A percentile compares a stretch with the other conserved stretches of the same genome.
These are phyloP conservation scores for Sterna hirundo DNA, from an alignment of 2,113 vertebrate species.

Conservation along the genomic window DNA sequence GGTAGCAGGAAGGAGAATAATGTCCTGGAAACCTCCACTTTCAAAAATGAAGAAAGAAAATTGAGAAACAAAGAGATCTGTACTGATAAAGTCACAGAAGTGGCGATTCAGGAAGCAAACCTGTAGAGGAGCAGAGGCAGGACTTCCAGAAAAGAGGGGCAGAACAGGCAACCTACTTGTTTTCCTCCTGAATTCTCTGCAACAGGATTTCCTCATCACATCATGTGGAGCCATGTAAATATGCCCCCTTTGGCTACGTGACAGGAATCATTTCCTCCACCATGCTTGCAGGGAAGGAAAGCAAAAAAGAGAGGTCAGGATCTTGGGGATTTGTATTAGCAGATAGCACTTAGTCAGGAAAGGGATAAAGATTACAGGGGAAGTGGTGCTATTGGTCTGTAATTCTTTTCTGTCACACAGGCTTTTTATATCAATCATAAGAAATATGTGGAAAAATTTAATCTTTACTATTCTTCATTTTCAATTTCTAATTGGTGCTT, in stretches of 20 bases:
- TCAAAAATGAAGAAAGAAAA: slow-evolving; percentile 9
- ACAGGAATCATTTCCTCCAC: slow-evolving; percentile 69
- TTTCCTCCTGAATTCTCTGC: slow-evolving; percentile 43
- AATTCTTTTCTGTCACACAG: slow-evolving; percentile 11
- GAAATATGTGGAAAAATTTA: neutral
- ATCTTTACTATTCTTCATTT: neutral
- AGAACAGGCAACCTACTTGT: slow-evolving; percentile 1
- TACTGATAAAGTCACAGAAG: neutral
- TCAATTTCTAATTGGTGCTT: neutral
- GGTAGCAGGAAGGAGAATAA: neutral
- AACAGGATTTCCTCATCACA: slow-evolving; percentile 72
- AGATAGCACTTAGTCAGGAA: slow-evolving; percentile 45
- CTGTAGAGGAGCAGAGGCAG: neutral
- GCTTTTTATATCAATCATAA: neutral
- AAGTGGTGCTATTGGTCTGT: neutral
- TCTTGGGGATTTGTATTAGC: slow-evolving; percentile 48
- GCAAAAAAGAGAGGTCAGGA: slow-evolving; percentile 50
- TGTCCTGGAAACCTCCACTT: neutral
- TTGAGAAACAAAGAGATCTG: neutral
- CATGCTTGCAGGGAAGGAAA: slow-evolving; percentile 42
- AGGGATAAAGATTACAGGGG: slow-evolving; percentile 44
- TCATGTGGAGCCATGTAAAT: slow-evolving; percentile 54
- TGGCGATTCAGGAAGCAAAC: slow-evolving; percentile 44
- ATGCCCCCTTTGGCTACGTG: slow-evolving; percentile 58
- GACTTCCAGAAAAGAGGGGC: neutral